phyloP scores from a whole-genome alignment of 2,888 invertebrate genomes.

The Conus canariensis region DNA sequence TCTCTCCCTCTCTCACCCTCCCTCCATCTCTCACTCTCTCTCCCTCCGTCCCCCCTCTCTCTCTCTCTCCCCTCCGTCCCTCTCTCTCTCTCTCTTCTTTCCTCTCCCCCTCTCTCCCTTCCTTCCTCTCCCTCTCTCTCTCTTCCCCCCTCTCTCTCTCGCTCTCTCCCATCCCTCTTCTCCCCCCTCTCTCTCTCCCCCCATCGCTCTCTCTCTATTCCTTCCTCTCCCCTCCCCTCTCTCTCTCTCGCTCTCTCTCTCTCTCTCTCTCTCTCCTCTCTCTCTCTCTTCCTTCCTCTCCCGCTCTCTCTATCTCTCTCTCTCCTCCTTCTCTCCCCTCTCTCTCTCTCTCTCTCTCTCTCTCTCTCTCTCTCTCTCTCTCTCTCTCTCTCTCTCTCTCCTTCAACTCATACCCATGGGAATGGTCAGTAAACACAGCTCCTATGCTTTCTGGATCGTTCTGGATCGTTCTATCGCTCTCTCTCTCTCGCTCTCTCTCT shows the following conservation, averaged over 20 bases:
- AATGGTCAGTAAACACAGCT: too few species aligned
- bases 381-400: background rate
- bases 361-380: too few species aligned
- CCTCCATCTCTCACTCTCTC: background rate
- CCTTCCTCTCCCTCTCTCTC: background rate
- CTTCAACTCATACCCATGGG: background rate
- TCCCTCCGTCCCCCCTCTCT: background rate
- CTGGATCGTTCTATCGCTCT: background rate
- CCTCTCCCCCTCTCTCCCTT: conserved; percentile 4
- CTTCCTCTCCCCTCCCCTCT: background rate
- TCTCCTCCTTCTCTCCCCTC: background rate
- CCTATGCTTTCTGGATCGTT: too few species aligned
- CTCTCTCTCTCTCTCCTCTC: conserved; percentile 15
- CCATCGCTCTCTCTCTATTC: background rate
- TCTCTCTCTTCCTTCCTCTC: background rate
- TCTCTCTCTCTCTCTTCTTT: background rate
- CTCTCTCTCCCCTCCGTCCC: background rate
- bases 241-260: conserved; percentile 19
- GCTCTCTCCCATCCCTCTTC: background rate
- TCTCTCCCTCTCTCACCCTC: conserved; percentile 9
- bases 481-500: background rate
- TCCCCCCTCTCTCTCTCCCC: background rate
- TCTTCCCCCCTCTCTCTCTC: background rate
- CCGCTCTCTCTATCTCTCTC: background rate
- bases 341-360: too few species aligned